Conservation (phyloP, 2,113 vertebrate genomes). For the Alectura lathami region DNA sequence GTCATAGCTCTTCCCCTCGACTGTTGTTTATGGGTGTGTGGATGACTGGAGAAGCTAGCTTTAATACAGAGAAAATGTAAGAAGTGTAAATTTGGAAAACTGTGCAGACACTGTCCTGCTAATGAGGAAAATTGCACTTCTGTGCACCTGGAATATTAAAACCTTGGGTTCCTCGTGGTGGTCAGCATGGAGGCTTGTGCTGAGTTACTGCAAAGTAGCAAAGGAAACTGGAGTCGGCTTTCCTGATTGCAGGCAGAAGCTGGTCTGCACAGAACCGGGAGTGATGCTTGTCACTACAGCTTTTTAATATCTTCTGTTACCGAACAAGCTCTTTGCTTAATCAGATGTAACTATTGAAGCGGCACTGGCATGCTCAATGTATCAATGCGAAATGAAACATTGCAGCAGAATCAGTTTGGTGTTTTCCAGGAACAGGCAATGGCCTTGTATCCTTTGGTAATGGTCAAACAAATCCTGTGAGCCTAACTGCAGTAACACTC, state of each 20-base stretch:
- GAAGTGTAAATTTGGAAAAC: not conserved
- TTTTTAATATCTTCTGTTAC: not conserved
- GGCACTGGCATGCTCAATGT: not conserved
- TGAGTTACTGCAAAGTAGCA: not conserved
- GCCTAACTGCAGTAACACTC: not conserved
- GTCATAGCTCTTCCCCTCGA: not conserved
- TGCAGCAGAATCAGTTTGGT: not conserved
- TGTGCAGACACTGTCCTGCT: not conserved
- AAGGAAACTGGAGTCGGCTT: not conserved
- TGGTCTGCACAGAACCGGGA: not conserved
- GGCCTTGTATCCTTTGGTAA: not conserved
- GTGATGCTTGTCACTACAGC: not conserved
- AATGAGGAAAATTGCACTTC: not conserved
- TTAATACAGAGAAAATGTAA: not conserved
- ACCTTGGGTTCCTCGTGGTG: not conserved
- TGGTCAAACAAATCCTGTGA: not conserved
- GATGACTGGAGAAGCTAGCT: not conserved
- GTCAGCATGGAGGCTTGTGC: accelerated
- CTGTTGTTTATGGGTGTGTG: not conserved
- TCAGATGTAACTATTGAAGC: not conserved
- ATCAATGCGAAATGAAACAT: not conserved
- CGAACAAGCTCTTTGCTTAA: not conserved
- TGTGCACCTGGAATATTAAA: not conserved
- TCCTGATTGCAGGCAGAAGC: not conserved
- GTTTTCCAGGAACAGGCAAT: not conserved